Evolutionary conservation across 2,888 invertebrate species (phyloP).

Genomic region (Macrophya alboannulata): DNA sequence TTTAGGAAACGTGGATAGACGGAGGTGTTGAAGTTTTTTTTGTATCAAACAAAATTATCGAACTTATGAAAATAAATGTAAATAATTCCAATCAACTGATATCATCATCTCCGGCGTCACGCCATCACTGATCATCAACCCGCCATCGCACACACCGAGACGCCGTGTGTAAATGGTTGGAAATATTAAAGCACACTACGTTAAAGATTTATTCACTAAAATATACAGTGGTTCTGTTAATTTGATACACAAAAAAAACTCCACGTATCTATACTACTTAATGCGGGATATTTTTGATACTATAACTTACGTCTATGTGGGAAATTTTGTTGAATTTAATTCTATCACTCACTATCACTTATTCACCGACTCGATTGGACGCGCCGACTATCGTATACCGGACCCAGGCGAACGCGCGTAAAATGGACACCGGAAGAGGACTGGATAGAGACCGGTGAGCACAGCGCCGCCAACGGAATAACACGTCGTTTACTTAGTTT

Average conservation of each 20-base stretch:
- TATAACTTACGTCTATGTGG: conserved; percentile 28
- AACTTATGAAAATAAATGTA: neutral
- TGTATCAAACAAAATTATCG: neutral
- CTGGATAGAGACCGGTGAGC: too few species aligned
- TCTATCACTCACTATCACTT: too few species aligned
- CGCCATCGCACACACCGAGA: conserved; percentile 1
- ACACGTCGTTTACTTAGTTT: neutral
- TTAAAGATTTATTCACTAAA: conserved; percentile 18
- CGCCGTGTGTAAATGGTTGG: conserved; percentile 18
- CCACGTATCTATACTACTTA: neutral
- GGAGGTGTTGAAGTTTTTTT: neutral
- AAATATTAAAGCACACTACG: neutral
- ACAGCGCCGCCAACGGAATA: neutral
- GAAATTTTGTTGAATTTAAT: neutral
- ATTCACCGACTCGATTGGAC: conserved; percentile 61
- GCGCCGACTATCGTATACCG: conserved; percentile 67
- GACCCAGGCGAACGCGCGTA: conserved; percentile 66
- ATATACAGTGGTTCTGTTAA: neutral
- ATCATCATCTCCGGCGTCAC: neutral
- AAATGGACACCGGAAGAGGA: conserved; percentile 75
- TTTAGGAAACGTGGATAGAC: neutral
- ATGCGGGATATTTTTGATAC: neutral
- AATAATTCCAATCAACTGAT: neutral
- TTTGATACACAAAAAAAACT: too few species aligned
- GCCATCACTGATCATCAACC: neutral